Evolutionary conservation across 2,113 vertebrate genomes (phyloP).

Genomic region (Pangasianodon hypophthalmus): DNA sequence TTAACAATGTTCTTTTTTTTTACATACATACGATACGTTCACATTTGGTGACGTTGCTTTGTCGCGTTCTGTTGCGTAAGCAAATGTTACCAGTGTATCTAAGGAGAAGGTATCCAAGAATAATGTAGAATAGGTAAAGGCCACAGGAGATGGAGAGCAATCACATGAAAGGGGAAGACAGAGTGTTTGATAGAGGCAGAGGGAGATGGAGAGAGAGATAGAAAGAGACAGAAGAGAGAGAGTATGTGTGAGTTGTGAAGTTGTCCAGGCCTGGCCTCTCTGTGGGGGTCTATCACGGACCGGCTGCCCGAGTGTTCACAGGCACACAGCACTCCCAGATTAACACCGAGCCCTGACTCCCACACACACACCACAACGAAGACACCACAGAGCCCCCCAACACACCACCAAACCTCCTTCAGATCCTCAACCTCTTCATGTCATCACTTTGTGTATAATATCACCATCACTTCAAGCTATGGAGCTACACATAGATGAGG

Average conservation of each 20-base stretch:
- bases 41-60: background rate
- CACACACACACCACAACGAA: conserved; percentile 36
- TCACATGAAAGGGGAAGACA: conserved; percentile 34
- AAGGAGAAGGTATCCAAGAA: conserved; percentile 8
- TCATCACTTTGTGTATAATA: conserved; percentile 1
- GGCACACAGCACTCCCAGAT: conserved; percentile 73
- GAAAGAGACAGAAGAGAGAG: conserved; percentile 12
- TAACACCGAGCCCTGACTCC: conserved; percentile 65
- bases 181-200: conserved; percentile 22
- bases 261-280: conserved; percentile 82
- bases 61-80: background rate
- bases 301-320: conserved; percentile 87
- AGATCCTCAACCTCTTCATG: background rate
- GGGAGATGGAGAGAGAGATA: conserved; percentile 10
- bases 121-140: background rate
- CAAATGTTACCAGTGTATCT: background rate
- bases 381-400: conserved; percentile 17
- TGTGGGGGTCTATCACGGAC: conserved; percentile 82
- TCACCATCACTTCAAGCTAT: background rate
- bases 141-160: conserved; percentile 43
- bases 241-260: conserved; percentile 71
- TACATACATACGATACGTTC: too few species aligned
- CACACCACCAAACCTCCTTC: conserved; percentile 33
- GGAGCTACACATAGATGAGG: too few species aligned
- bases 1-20: background rate